Evolutionary conservation across 35 echinoderm and acorn worm species (phyloP), one percentile per base, ranked within the genome.

Genomic region (Strongylocentrotus purpuratus): DNA sequence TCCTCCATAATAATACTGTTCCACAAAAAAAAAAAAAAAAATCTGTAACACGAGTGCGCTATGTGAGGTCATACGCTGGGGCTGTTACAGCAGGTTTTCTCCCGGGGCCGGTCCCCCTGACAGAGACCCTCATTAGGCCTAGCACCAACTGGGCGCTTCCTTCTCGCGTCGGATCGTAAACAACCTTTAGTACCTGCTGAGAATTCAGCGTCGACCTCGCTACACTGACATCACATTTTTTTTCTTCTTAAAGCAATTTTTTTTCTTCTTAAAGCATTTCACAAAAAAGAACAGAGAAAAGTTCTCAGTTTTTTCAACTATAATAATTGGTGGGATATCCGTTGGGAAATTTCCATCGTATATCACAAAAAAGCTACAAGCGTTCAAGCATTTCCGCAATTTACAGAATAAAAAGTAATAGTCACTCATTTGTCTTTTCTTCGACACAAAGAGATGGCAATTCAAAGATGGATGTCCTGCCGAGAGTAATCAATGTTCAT

Each of bases 141-240:
- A 93, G 91, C 91, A 93, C 91, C 91, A 93, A 93, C 91, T 93
- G 91, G 91, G 91, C n/a, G 91, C n/a, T 93, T 93, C 48, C n/a
- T 47, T 46, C 18, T 50, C 91, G 46, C 91, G 46, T 31, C 13
- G 28, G 46, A 47, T 93, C 91, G 91, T 93, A 93, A 93, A 93
- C 91, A 93, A 93, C 91, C 91, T 31, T 93, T 93, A 93, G 13
- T 93, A 93, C 91, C 91, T 28, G 91, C 91, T 93, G 91, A 6
- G 91, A 47, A 31, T 93, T 47, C 45, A 46, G 48, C 41, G 45
- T 46, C 45, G 48, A 47, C 46, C 11, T 93, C n/a, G 46, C 35
- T 93, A 93, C 91, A 55, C 45, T 32, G 46, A 50, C 91, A 58
- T 93, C 45, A 46, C 6, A 31, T 22, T 93, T 91, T 91, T n/a